These are phyloP conservation scores for Neodiprion lecontei DNA, from an alignment of 1,140 invertebrate genomes.

Conservation along the genomic window DNA sequence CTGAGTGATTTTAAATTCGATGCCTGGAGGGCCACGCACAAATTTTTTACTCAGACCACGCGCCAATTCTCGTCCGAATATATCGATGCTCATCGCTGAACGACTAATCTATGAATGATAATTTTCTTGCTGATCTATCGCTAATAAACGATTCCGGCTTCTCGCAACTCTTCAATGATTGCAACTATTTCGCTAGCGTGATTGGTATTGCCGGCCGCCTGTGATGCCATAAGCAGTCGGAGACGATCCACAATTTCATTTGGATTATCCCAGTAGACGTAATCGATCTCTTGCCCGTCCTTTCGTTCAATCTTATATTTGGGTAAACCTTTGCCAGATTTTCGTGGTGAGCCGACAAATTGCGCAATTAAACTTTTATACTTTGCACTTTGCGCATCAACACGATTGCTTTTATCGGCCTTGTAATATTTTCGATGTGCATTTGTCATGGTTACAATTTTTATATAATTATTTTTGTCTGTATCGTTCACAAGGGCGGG, in stretches of 20 bases:
- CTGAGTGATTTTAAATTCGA: too few species aligned
- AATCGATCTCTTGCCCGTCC: conserved; percentile 21
- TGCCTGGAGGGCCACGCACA: too few species aligned
- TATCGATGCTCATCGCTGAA: too few species aligned
- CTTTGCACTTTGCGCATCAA: not conserved
- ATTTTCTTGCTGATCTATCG: too few species aligned
- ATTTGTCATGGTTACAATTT: not conserved
- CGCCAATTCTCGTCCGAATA: too few species aligned
- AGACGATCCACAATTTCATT: conserved; percentile 44
- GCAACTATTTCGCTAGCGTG: too few species aligned
- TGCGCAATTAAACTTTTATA: not conserved
- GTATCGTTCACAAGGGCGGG: not conserved
- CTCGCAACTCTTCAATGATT: too few species aligned
- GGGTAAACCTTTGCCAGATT: not conserved
- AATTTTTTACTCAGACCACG: too few species aligned
- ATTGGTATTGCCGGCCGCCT: too few species aligned
- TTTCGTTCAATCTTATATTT: not conserved
- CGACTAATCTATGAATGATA: too few species aligned
- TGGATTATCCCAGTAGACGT: conserved; percentile 48
- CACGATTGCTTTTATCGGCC: not conserved
- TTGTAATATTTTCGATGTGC: not conserved
- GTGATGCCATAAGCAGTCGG: too few species aligned
- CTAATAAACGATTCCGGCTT: too few species aligned
- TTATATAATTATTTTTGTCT: not conserved
- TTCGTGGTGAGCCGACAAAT: not conserved